A percentile compares a stretch with the other conserved stretches of the same genome.
phyloP scores from a whole-genome alignment of 2,797 vertebrate genomes.

The Acanthurus leucopareius region DNA sequence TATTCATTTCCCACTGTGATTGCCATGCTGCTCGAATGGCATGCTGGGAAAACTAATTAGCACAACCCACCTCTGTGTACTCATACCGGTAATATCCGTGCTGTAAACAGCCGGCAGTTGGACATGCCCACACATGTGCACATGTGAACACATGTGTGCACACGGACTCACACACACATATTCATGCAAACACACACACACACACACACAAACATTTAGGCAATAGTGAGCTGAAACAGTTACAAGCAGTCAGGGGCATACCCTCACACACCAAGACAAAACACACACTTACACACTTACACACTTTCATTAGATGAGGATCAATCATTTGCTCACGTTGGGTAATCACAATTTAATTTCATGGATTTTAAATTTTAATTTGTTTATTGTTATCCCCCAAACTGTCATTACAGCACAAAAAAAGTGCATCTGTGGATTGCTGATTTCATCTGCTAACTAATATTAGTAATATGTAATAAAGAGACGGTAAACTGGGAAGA shows the following conservation, averaged over 20 bases:
- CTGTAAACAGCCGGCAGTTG: constrained; percentile 70
- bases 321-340: constrained; percentile 78
- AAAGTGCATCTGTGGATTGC: constrained; percentile 46
- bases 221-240: constrained; percentile 35
- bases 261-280: constrained; percentile 15
- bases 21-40: constrained; percentile 80
- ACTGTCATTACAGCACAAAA: constrained; percentile 70
- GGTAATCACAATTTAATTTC: constrained; percentile 81
- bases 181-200: constrained; percentile 15
- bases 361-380: constrained; percentile 82
- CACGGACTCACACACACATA: neutral
- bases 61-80: constrained; percentile 81
- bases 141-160: constrained; percentile 10
- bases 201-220: constrained; percentile 1
- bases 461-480: constrained; percentile 52
- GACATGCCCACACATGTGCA: constrained; percentile 64
- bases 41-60: constrained; percentile 88
- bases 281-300: constrained; percentile 20
- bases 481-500: constrained; percentile 17
- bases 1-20: constrained; percentile 84
- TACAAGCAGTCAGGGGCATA: constrained; percentile 14
- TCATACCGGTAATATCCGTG: constrained; percentile 74
- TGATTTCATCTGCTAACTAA: constrained; percentile 63
- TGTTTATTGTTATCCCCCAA: constrained; percentile 76
- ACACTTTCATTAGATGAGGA: constrained; percentile 73